phyloP scores from a whole-genome alignment of 2,113 vertebrate species.

The Bufo bufo region DNA sequence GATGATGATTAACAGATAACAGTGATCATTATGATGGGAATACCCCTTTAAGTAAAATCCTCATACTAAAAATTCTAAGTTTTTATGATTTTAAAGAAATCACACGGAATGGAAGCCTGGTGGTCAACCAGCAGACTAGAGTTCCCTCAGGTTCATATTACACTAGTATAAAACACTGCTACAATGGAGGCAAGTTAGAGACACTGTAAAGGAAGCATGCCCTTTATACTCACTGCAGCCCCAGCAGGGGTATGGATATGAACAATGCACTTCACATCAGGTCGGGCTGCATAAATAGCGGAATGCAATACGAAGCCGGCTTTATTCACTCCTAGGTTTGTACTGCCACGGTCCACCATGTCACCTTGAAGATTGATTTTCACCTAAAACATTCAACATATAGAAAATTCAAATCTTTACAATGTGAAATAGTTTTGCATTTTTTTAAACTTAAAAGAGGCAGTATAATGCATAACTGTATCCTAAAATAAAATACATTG shows the following conservation, averaged over 20 bases:
- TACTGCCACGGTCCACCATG: conserved; percentile 91
- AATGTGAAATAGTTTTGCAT: too few species aligned
- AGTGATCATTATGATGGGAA: too few species aligned
- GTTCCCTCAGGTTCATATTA: too few species aligned
- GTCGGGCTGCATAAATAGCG: conserved; percentile 87
- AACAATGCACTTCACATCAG: conserved; percentile 88
- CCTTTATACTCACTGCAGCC: conserved; percentile 80
- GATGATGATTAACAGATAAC: too few species aligned
- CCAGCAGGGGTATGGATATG: conserved; percentile 93
- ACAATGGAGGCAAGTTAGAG: background rate
- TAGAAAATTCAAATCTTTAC: too few species aligned
- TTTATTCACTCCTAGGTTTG: conserved; percentile 92
- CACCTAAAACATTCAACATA: conserved; percentile 74
- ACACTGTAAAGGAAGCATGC: background rate
- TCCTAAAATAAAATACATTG: too few species aligned
- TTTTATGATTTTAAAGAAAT: too few species aligned
- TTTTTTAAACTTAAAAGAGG: background rate
- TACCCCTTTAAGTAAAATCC: too few species aligned
- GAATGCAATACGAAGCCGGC: conserved; percentile 93
- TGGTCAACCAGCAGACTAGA: too few species aligned
- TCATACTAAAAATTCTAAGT: too few species aligned
- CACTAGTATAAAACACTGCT: background rate
- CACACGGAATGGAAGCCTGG: too few species aligned
- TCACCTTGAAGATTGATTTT: conserved; percentile 94
- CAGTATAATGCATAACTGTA: too few species aligned